phyloP scores from a whole-genome alignment of 2,113 vertebrate genomes.

The Grantiella picta region DNA sequence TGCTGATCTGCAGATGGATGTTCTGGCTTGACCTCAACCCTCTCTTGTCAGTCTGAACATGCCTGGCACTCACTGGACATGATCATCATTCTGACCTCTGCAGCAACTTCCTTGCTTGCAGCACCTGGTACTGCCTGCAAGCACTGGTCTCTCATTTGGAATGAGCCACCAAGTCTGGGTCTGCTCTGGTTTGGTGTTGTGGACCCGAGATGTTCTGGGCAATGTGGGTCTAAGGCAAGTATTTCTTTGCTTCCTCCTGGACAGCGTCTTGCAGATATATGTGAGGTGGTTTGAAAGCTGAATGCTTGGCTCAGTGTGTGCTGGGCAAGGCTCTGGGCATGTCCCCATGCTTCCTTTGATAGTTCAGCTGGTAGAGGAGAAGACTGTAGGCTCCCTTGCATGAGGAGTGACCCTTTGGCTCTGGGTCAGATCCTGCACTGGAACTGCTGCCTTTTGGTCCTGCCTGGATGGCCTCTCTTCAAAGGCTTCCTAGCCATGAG shows the following conservation, averaged over 20 bases:
- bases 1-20: not conserved
- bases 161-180: not conserved
- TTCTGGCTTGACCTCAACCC: not conserved
- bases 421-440: not conserved
- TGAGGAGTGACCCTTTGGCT: not conserved
- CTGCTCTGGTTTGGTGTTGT: not conserved
- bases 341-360: slow-evolving; percentile 73
- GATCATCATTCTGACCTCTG: not conserved
- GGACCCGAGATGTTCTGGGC: not conserved
- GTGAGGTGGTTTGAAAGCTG: not conserved
- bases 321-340: too few species aligned
- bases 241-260: not conserved
- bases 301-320: not conserved
- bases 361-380: slow-evolving; percentile 93
- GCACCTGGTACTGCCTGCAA: not conserved
- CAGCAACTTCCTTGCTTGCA: not conserved
- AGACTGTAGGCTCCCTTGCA: slow-evolving; percentile 79
- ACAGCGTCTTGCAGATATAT: not conserved
- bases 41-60: not conserved
- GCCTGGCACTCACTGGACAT: not conserved
- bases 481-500: not conserved
- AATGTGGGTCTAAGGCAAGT: not conserved
- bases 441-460: too few species aligned
- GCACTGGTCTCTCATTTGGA: not conserved
- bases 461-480: not conserved